Evolutionary conservation across 1,140 invertebrate genomes (phyloP).

Genomic region (Chironomus striatipennis): DNA sequence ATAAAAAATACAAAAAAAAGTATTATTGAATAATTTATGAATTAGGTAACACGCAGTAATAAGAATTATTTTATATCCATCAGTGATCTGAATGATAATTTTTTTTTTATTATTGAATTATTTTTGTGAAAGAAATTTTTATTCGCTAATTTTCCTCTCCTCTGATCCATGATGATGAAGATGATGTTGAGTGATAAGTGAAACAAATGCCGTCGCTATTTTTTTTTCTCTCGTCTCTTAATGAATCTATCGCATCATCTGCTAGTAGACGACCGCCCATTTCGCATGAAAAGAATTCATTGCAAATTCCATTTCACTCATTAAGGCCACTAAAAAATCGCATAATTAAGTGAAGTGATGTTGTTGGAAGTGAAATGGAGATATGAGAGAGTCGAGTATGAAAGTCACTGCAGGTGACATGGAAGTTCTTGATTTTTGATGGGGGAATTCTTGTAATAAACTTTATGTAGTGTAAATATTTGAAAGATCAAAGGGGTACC

Average conservation of each 20-base stretch:
- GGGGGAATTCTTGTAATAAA: no score
- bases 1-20: neutral
- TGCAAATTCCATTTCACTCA: neutral
- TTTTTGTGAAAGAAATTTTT: neutral
- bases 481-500: no score
- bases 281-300: neutral
- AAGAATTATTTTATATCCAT: neutral
- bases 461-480: no score
- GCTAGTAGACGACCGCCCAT: neutral
- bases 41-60: neutral
- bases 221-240: neutral
- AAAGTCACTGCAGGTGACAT: no score
- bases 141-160: neutral
- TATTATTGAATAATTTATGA: no score
- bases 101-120: neutral
- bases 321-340: neutral
- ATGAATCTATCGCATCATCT: neutral
- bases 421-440: no score
- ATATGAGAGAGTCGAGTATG: no score
- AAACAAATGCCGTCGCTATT: neutral
- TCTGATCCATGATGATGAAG: no score
- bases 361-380: no score
- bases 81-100: neutral
- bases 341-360: neutral
- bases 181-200: no score